Evolutionary conservation across 2,888 invertebrate species (phyloP), one percentile per base, ranked within the genome.

Genomic region (Rutpela maculata): DNA sequence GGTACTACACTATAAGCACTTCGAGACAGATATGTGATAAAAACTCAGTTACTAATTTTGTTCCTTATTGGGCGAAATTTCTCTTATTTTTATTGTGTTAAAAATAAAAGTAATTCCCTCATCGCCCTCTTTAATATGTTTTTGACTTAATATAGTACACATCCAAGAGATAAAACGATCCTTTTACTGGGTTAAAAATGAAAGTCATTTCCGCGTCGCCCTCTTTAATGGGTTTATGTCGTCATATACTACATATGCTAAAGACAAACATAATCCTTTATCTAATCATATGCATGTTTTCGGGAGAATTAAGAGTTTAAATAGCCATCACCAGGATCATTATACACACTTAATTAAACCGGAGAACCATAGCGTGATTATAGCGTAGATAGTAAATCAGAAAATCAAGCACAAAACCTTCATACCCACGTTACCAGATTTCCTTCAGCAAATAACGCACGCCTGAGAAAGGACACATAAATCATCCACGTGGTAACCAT

Each of bases 401-500:
- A 59, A 59, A 59, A 22, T 10, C 59, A 17, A 19, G 17, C 57
- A 59, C 19, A 59, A 22, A 22, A 12, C 59, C 59, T 59, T 22
- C 59, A 22, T 59, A 59, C 31, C 31, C 31, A 9, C 17, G 7
- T 59, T 59, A 18, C 10, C 59, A 59, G 59, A 59, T 59, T 59
- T 59, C 22, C 59, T 59, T 59, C 22, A 22, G 19, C 22, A 22
- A 22, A 22, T 12, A 59, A 18, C 5, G 4, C 59, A 19, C 19
- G 59, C 22, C 19, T 59, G 22, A 1, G 10, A 50, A 50, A 15
- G 19, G 59, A 59, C 11, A 22, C 59, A 59, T 59, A 59, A 59
- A 59, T 59, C 59, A 59, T 59, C 59, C 59, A 59, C 59, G 11
- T 59, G 19, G 11, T 19, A 19, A 22, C 59, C 22, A 57, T 57